phyloP scores from a whole-genome alignment of 2,888 invertebrate genomes.

The Nomada fabriciana region DNA sequence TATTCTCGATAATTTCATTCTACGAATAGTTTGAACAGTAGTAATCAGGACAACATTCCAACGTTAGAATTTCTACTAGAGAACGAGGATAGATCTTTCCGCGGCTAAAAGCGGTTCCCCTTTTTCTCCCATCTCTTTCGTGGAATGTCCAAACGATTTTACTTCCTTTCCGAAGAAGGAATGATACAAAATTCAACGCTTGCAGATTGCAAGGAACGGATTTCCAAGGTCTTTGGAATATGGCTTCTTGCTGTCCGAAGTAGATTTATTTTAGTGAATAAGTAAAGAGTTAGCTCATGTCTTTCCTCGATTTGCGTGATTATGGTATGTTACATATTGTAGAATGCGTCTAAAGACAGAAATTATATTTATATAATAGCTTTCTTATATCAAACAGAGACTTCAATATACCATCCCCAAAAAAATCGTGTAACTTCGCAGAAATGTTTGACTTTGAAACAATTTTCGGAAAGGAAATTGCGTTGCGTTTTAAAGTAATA shows the following conservation, averaged over 20 bases:
- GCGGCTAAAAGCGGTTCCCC: not conserved
- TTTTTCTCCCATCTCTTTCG: not conserved
- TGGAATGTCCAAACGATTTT: not conserved
- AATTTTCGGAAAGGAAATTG: too few species aligned
- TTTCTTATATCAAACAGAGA: too few species aligned
- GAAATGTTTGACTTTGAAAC: too few species aligned
- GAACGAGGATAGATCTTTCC: constrained; percentile 8
- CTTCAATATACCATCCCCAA: too few species aligned
- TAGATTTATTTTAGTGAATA: constrained; percentile 4
- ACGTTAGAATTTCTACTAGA: constrained; percentile 10
- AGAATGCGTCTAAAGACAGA: not conserved
- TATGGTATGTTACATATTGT: not conserved
- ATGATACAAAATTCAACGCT: constrained; percentile 51
- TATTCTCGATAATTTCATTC: constrained; percentile 11
- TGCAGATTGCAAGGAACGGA: constrained; percentile 9
- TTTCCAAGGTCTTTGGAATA: constrained; percentile 1
- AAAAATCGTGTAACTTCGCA: too few species aligned
- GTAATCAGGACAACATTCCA: constrained; percentile 25
- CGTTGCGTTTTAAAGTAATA: too few species aligned
- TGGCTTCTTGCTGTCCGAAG: not conserved
- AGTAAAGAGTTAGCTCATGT: not conserved
- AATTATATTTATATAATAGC: too few species aligned
- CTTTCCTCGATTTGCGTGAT: not conserved
- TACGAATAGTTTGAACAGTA: constrained; percentile 16
- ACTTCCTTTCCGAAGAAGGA: not conserved